These are phyloP conservation scores for Erebia aethiops DNA, from an alignment of 2,888 invertebrate species.

Conservation along the genomic window DNA sequence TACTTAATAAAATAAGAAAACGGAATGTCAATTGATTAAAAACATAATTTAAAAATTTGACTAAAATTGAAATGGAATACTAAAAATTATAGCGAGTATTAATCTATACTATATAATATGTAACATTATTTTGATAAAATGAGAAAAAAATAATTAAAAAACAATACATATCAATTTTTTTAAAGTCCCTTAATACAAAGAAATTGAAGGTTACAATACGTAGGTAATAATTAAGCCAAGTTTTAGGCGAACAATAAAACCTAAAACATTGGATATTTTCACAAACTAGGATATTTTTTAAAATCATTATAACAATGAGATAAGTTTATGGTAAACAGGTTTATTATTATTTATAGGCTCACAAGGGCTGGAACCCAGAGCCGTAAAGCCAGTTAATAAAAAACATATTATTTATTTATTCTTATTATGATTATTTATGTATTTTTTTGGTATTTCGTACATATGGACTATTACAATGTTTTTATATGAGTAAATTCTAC, in stretches of 20 bases:
- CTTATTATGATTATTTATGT: too few relatives aligned
- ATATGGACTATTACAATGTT: not conserved
- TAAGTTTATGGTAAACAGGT: not conserved
- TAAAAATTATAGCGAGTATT: not conserved
- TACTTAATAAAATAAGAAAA: not conserved
- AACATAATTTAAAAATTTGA: not conserved
- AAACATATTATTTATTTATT: too few relatives aligned
- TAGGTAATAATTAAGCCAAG: too few relatives aligned
- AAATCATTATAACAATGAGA: not conserved
- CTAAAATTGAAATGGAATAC: not conserved
- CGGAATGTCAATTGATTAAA: conserved; percentile 4
- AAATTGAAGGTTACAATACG: too few relatives aligned
- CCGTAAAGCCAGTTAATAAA: too few relatives aligned
- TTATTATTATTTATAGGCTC: too few relatives aligned
- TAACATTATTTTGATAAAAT: not conserved
- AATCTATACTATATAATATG: too few relatives aligned
- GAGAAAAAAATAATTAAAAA: not conserved
- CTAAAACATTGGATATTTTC: not conserved
- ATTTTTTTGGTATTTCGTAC: conserved; percentile 3
- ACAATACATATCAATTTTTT: not conserved
- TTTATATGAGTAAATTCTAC: conserved; percentile 10
- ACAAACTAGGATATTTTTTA: not conserved
- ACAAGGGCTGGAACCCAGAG: too few relatives aligned
- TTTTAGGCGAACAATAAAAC: too few relatives aligned
- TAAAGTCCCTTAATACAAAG: too few relatives aligned